Base-by-base conservation (phyloP, 1,140 invertebrate species). In the Drosophila malerkotliana region DNA sequence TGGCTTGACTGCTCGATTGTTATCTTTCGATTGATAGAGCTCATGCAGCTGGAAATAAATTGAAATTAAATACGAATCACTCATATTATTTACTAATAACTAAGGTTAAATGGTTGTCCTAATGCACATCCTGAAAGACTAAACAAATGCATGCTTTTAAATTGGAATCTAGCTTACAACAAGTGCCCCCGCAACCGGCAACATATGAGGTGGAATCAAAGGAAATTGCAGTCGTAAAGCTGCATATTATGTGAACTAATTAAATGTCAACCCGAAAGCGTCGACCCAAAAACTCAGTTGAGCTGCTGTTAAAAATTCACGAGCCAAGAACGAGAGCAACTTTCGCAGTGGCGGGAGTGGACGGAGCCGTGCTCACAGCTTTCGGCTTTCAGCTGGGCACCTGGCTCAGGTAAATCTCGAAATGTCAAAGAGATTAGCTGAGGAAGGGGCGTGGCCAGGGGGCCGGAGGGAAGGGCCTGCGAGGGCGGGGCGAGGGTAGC, bases 401-500 rank as follows among this genome's bases (percentile, higher is more conserved):
- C 73, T 76, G 56, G 56, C 66, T 41, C 82, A 75, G 82, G 61
- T 78, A 82, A 85, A 87, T 75, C 83, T 82, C 49, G 56, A 76
- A 75, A 72, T 88, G 83, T 82, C 82, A 87, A 87, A 88, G 71
- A 72, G 60, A 57, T 75, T 76, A 74, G 60, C 62, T 39, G 49
- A 44, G 72, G 37, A 49, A 24, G 45, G 67, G 61, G 63, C 72
- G 56, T 55, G 63, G 63, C 48, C 26, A n/a, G 32, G 37, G n/a
- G 26, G 41, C 41, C 5, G 2, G 8, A 8, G 51, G 15, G 15
- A 3, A 15, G 10, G 12, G 37, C 2, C 26, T 5, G 30, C 9
- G 39, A 7, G 15, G 51, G 37, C 8, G 28, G 41, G 2, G 21
- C 21, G 21, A 2, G 21, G n/a, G 32, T 28, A 12, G 21, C 63